Percentiles rank a stretch among this genome's conserved stretches.
Evolutionary conservation across 2,113 vertebrate species (phyloP).

Genomic region (Chlamydotis undulata): DNA sequence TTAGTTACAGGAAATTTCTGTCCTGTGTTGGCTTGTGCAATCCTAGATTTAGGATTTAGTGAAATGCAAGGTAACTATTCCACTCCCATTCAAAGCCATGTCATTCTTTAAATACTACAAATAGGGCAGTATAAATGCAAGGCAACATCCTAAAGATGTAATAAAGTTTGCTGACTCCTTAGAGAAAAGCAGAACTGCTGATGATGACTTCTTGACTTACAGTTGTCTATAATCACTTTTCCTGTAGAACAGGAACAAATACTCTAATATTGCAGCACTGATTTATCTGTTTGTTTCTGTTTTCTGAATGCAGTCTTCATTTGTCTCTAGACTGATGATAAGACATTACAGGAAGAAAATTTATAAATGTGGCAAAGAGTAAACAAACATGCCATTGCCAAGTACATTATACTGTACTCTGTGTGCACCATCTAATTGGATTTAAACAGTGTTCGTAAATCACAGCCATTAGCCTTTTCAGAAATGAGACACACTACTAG

Average conservation of each 20-base stretch:
- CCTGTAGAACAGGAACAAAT: neutral
- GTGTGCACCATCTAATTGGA: neutral
- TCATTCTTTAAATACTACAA: neutral
- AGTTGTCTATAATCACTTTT: constrained; percentile 16
- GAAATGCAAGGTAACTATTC: neutral
- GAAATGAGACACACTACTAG: neutral
- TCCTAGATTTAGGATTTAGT: neutral
- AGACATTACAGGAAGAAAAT: neutral
- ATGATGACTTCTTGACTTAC: constrained; percentile 32
- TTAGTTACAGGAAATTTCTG: neutral
- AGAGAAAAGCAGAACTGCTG: constrained; percentile 28
- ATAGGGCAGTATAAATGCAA: neutral
- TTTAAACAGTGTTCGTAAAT: neutral
- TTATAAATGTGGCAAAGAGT: neutral
- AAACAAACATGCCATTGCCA: neutral
- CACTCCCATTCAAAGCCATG: neutral
- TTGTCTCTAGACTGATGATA: constrained; percentile 9
- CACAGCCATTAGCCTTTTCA: neutral
- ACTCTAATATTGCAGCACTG: neutral
- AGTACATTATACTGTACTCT: neutral
- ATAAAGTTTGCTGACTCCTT: neutral
- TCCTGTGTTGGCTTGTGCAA: neutral
- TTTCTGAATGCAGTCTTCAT: neutral
- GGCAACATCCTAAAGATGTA: neutral
- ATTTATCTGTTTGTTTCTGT: constrained; percentile 47